These are phyloP conservation scores for Dromaius novaehollandiae DNA, from an alignment of 2,113 vertebrate species.

Conservation along the genomic window DNA sequence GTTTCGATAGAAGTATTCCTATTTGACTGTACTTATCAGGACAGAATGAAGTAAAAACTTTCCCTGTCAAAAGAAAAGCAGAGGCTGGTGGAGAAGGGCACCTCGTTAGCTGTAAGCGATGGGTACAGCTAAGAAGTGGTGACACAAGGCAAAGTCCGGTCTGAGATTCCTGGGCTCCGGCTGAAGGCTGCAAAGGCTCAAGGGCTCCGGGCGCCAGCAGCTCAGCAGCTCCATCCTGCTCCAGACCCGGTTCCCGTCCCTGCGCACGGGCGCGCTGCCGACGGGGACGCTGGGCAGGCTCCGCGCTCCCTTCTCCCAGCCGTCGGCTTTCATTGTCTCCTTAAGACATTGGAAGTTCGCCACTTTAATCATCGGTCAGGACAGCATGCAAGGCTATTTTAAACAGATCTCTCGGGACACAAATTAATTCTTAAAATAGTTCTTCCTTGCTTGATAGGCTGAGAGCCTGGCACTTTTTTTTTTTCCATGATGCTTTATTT, in stretches of 20 bases:
- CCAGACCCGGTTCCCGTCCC: neutral
- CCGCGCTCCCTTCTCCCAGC: neutral
- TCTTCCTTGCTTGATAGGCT: conserved; percentile 4
- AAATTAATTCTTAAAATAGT: conserved; percentile 61
- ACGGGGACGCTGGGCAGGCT: neutral
- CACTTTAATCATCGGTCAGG: conserved; percentile 50
- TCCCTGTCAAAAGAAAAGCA: neutral
- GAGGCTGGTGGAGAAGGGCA: neutral
- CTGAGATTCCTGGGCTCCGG: neutral
- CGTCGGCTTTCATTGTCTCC: neutral
- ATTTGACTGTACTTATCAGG: neutral
- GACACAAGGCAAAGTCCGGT: neutral
- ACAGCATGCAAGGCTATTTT: conserved; percentile 49
- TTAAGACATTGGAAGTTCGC: conserved; percentile 31
- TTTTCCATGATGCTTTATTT: neutral
- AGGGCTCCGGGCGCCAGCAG: neutral
- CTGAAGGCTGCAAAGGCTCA: neutral
- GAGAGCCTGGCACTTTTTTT: neutral
- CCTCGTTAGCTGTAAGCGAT: neutral
- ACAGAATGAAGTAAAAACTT: conserved; percentile 29
- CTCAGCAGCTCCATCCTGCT: neutral
- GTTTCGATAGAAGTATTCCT: neutral
- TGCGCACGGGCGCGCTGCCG: rapidly evolving
- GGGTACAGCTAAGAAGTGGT: neutral
- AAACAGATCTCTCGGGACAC: conserved; percentile 57